Evolutionary conservation across 2,113 vertebrate genomes (phyloP), one percentile per base, ranked within the genome.

Genomic region (Syrmaticus mikado): DNA sequence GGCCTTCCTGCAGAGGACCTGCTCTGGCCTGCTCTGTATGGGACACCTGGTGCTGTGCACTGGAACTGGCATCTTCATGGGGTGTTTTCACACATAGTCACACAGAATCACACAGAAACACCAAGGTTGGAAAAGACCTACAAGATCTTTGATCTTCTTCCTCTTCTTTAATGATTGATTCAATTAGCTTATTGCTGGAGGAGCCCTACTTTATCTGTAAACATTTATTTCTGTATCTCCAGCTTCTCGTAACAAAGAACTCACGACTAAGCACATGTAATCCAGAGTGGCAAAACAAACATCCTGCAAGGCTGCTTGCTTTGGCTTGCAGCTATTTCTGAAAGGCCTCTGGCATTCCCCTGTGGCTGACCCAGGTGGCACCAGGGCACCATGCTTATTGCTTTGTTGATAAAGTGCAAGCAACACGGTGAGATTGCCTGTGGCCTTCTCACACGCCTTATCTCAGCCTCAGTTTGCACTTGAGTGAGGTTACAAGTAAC

Each of bases 341-440:
- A 65, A 70, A 14, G 7, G 4, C 50, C 30, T 65, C 52, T 86
- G 85, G 60, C 16, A n/a, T 34, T 62, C 65, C 32, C 22, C 19
- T 77, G 62, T n/a, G 38, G 41, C n/a, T 0, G 1, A 40, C 58
- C 27, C 52, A 53, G 52, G 52, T 10, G 68, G 53, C 57, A 86
- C 0, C 0, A 86, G 21, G 57, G 12, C 71, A 48, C 57, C 41
- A 28, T 48, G 32, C 12, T 41, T 12, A 6, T 61, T 57, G 5
- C 46, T 86, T 46, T 66, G 8, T 19, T 1, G 1, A 4, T 4
- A 27, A 25, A 60, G 52, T 8, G 7, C 0, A 1, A 68, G 11
- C 0, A 0, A 2, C 20, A 60, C 11, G 14, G 6, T 34, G 21
- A 57, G 46, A 32, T 52, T 90, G 68, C n/a, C 40, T 3, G 5